These are phyloP conservation scores for Conus canariensis DNA, from an alignment of 2,888 invertebrate genomes.

Conservation along the genomic window DNA sequence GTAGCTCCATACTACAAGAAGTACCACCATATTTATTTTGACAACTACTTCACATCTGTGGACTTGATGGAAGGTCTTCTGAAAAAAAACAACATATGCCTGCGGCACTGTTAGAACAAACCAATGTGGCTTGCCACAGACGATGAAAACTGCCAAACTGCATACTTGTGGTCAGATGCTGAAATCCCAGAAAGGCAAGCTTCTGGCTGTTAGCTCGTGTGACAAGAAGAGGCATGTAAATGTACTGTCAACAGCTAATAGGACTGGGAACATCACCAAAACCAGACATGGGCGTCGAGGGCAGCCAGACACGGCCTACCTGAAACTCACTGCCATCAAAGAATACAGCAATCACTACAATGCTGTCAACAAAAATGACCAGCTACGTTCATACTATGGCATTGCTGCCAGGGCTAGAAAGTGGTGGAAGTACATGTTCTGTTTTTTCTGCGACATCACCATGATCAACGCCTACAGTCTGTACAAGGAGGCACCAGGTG, in stretches of 20 bases:
- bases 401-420: constrained; percentile 8
- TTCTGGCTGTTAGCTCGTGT: constrained; percentile 24
- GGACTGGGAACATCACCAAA: not conserved
- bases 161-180: not conserved
- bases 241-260: constrained; percentile 20
- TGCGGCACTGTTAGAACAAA: not conserved
- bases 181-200: not conserved
- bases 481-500: constrained; percentile 30
- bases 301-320: not conserved
- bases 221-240: constrained; percentile 24
- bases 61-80: not conserved
- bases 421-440: constrained; percentile 30
- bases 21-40: constrained; percentile 13
- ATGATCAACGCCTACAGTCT: constrained; percentile 26
- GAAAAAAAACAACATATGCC: not conserved
- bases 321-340: not conserved
- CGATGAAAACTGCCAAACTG: not conserved
- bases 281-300: not conserved
- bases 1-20: not conserved
- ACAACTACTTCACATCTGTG: constrained; percentile 6
- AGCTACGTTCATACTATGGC: constrained; percentile 27
- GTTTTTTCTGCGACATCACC: not conserved
- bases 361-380: constrained; percentile 40
- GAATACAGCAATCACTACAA: constrained; percentile 28
- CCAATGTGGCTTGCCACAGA: not conserved